A percentile compares a stretch with the other conserved stretches of the same genome.
Conservation (phyloP, 1,140 invertebrate genomes). For the Heliconius hewitsoni region DNA sequence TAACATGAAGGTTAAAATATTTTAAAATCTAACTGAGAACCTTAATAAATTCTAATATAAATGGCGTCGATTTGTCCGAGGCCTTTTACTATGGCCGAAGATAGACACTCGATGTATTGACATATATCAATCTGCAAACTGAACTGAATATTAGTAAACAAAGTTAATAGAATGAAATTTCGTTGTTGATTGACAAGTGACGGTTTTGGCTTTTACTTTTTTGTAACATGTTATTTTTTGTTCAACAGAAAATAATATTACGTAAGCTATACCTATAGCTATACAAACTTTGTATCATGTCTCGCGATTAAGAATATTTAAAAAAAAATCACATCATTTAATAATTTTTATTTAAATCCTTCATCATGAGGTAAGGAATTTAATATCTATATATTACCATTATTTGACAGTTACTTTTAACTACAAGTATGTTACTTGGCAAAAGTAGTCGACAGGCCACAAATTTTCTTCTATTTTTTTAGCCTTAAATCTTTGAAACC, state of each 20-base stretch:
- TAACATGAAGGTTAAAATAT: too few relatives aligned
- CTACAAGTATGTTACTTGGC: too few relatives aligned
- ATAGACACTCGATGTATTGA: slow-evolving; percentile 38
- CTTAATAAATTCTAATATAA: neutral
- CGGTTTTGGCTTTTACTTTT: slow-evolving; percentile 31
- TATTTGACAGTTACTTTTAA: too few relatives aligned
- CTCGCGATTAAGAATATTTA: too few relatives aligned
- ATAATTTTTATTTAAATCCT: too few relatives aligned
- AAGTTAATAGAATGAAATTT: slow-evolving; percentile 48
- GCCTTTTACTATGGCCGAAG: slow-evolving; percentile 46
- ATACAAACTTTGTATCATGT: too few relatives aligned
- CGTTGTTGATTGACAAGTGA: slow-evolving; percentile 42
- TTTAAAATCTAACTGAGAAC: too few relatives aligned
- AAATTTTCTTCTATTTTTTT: neutral
- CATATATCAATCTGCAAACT: slow-evolving; percentile 43
- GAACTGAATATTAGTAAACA: slow-evolving; percentile 18
- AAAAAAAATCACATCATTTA: too few relatives aligned
- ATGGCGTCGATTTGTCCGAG: slow-evolving; percentile 39
- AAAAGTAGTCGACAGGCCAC: too few relatives aligned
- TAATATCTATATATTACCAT: too few relatives aligned
- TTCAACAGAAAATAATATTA: neutral
- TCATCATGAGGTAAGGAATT: too few relatives aligned
- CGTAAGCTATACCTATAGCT: too few relatives aligned
- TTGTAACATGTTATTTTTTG: slow-evolving; percentile 2
- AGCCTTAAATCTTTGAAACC: neutral